Evolutionary conservation across 2,888 invertebrate species (phyloP).

Genomic region (Aporophyla nigra): DNA sequence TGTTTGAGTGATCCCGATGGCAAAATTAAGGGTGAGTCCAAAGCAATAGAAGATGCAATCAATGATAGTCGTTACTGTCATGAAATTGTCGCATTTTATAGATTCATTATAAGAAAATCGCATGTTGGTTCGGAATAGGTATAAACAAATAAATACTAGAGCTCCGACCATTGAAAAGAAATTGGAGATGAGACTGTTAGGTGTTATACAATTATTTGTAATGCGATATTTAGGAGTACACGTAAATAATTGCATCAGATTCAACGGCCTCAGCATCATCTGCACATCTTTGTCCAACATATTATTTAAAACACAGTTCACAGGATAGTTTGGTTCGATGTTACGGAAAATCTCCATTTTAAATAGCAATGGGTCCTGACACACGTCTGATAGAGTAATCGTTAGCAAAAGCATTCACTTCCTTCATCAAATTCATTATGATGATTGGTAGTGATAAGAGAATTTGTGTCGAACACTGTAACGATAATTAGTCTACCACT

Average conservation of each 20-base stretch:
- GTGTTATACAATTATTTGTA: background rate
- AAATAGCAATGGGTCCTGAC: background rate
- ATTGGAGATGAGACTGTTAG: slow-evolving; percentile 4
- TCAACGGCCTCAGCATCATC: slow-evolving; percentile 22
- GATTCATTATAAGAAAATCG: background rate
- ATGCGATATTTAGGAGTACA: slow-evolving; percentile 17
- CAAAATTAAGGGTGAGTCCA: slow-evolving; percentile 8
- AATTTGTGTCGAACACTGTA: background rate
- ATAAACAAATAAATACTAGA: background rate
- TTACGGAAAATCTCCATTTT: background rate
- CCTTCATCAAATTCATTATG: background rate
- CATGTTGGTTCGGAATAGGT: background rate
- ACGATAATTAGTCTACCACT: no score
- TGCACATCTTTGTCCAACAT: slow-evolving; percentile 21
- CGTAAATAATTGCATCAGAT: background rate
- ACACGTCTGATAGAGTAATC: background rate
- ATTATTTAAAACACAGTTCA: background rate
- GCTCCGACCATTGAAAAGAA: background rate
- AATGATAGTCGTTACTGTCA: background rate
- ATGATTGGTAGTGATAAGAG: no score
- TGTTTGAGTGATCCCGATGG: background rate
- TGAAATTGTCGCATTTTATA: background rate
- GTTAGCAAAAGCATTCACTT: background rate
- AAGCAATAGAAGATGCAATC: slow-evolving; percentile 5
- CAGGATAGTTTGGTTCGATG: background rate